Percentiles rank a stretch among this genome's conserved stretches.
Conservation (phyloP, 2,797 vertebrate species). For the Chaetophractus vellerosus region DNA sequence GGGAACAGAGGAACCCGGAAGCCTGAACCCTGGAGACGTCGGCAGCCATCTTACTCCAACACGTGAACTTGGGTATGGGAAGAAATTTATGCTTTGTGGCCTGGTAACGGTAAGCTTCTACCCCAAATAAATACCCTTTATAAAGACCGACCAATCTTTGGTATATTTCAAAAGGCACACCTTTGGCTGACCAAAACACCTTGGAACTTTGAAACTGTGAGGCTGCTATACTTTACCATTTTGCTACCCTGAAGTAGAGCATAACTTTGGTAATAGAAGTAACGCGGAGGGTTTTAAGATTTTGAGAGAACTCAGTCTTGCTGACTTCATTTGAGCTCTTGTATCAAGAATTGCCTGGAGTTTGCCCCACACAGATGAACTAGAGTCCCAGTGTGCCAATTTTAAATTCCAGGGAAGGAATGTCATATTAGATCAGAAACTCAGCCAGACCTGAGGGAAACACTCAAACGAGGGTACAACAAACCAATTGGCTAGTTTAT, state of each 20-base stretch:
- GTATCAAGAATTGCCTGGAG: too few species aligned
- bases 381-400: too few species aligned
- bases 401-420: neutral
- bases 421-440: rapidly evolving
- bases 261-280: neutral
- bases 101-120: too few species aligned
- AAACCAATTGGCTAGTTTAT: neutral
- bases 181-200: too few species aligned
- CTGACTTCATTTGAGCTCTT: neutral
- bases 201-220: neutral
- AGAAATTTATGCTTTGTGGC: too few species aligned
- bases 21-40: too few species aligned
- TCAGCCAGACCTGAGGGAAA: rapidly evolving
- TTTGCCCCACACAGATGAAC: neutral
- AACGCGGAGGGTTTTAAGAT: neutral
- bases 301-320: neutral
- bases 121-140: too few species aligned
- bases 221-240: neutral
- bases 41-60: too few species aligned
- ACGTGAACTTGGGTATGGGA: too few species aligned
- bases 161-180: too few species aligned
- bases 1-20: too few species aligned
- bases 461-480: neutral
- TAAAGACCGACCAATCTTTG: too few species aligned
- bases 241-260: neutral